A percentile compares a stretch with the other conserved stretches of the same genome.
Evolutionary conservation across 2,797 vertebrate species (phyloP).

Genomic region (Labroides dimidiatus): DNA sequence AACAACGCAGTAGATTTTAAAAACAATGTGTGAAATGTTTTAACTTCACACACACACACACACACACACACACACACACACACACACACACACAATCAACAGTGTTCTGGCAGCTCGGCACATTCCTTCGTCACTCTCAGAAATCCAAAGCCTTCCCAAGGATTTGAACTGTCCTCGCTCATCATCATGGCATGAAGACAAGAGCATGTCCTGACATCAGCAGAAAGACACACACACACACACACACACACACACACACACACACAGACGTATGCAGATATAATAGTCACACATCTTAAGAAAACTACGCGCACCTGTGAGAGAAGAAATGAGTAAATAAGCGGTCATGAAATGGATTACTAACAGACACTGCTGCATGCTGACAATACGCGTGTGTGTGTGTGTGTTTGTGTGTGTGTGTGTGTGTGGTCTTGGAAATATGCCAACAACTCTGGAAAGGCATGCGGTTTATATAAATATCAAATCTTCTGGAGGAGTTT

Average conservation of each 20-base stretch:
- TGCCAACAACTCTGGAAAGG: constrained; percentile 34
- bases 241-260: constrained; percentile 10
- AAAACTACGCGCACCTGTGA: constrained; percentile 1
- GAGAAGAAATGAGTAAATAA: constrained; percentile 6
- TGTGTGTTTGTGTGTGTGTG: constrained; percentile 12
- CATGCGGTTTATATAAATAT: constrained; percentile 5
- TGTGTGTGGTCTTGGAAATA: constrained; percentile 46
- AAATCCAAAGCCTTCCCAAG: constrained; percentile 55
- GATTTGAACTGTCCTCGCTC: constrained; percentile 56
- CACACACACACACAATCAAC: constrained; percentile 18
- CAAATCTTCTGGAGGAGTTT: constrained; percentile 19
- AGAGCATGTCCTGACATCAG: constrained; percentile 47
- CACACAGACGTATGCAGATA: constrained; percentile 1
- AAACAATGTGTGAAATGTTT: too few species aligned
- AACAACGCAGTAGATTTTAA: too few species aligned
- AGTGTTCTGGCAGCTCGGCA: constrained; percentile 32
- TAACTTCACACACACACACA: too few species aligned
- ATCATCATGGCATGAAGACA: constrained; percentile 36
- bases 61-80: constrained; percentile 1
- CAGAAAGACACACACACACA: background rate
- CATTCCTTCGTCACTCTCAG: constrained; percentile 59
- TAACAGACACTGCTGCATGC: constrained; percentile 16
- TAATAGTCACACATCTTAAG: background rate
- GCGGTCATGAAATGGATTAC: background rate
- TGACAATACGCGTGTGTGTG: constrained; percentile 16